Evolutionary conservation across 2,797 vertebrate species (phyloP).

Genomic region (Bradypodion ventrale): DNA sequence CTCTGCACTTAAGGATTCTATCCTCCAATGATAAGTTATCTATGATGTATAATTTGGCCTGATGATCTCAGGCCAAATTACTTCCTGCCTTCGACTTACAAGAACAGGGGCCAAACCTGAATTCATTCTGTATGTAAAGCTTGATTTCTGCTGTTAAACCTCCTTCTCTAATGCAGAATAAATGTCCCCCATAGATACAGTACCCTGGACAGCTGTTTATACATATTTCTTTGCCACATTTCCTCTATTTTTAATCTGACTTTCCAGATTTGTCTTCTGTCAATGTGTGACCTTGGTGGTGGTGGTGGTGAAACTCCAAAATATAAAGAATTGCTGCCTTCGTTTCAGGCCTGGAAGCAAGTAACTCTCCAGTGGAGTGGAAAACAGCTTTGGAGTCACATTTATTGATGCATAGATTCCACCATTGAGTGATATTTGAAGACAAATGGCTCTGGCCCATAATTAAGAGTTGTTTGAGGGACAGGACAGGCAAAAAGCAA

Average conservation of each 20-base stretch:
- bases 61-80: neutral
- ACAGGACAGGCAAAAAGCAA: slow-evolving; percentile 75
- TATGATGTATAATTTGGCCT: no score
- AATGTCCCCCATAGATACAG: slow-evolving; percentile 45
- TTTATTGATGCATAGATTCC: slow-evolving; percentile 79
- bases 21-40: no score
- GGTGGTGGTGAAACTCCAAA: slow-evolving; percentile 41
- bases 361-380: slow-evolving; percentile 76
- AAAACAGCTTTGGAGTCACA: slow-evolving; percentile 76
- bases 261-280: slow-evolving; percentile 38
- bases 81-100: neutral
- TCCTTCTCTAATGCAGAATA: neutral
- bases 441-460: slow-evolving; percentile 74
- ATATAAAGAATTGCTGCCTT: slow-evolving; percentile 69
- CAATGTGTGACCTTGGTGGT: slow-evolving; percentile 60
- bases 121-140: neutral
- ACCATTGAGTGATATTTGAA: slow-evolving; percentile 78
- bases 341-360: slow-evolving; percentile 72
- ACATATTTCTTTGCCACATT: slow-evolving; percentile 32
- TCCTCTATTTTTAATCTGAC: slow-evolving; percentile 46
- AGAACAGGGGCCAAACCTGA: neutral
- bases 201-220: slow-evolving; percentile 34
- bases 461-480: slow-evolving; percentile 73
- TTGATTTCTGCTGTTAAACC: neutral
- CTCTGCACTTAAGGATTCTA: no score